These are phyloP conservation scores for Diprion similis DNA, from an alignment of 1,140 invertebrate species.

Conservation along the genomic window DNA sequence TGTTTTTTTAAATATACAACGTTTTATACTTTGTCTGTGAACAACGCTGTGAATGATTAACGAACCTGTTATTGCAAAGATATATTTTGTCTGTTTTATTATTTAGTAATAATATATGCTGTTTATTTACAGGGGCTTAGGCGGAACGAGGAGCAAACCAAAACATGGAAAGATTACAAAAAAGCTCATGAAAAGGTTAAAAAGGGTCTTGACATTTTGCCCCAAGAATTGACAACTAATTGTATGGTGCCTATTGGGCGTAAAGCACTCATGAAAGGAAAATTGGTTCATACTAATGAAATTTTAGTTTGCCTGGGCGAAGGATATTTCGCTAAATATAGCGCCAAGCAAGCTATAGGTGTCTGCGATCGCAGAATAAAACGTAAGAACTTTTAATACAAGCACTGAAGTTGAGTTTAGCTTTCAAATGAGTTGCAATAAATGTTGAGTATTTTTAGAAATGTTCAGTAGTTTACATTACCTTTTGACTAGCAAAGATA, in stretches of 20 bases:
- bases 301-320: slow-evolving; percentile 72
- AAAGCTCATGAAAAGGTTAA: slow-evolving; percentile 52
- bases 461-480: not conserved
- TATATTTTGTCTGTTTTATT: not conserved
- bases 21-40: not conserved
- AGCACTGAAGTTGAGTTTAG: not conserved
- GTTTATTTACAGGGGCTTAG: slow-evolving; percentile 43
- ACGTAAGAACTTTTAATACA: slow-evolving; percentile 52
- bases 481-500: slow-evolving; percentile 21
- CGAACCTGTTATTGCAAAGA: not conserved
- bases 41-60: not conserved
- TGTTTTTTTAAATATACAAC: not conserved
- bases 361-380: slow-evolving; percentile 69
- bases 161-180: slow-evolving; percentile 50
- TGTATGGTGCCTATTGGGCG: slow-evolving; percentile 72
- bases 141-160: slow-evolving; percentile 45
- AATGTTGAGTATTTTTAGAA: slow-evolving; percentile 12
- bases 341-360: slow-evolving; percentile 67
- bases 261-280: slow-evolving; percentile 72
- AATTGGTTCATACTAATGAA: slow-evolving; percentile 77
- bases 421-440: slow-evolving; percentile 3
- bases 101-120: not conserved
- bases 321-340: slow-evolving; percentile 76
- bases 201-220: slow-evolving; percentile 48
- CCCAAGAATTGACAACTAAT: slow-evolving; percentile 51